A percentile compares a stretch with the other conserved stretches of the same genome.
These are phyloP conservation scores for Campylorhamphus procurvoides DNA, from an alignment of 2,113 vertebrate species.

Conservation along the genomic window DNA sequence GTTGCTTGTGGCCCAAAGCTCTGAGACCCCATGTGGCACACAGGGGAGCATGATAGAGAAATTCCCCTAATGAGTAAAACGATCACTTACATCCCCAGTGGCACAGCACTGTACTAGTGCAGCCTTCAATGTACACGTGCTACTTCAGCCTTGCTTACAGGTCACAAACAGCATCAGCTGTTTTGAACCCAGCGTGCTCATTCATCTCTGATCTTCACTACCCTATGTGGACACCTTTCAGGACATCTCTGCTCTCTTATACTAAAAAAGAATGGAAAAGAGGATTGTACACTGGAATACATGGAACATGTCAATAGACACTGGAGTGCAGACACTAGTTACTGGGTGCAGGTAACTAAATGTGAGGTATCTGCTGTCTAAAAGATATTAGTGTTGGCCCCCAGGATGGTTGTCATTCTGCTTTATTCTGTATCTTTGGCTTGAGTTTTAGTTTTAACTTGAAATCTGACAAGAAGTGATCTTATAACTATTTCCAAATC, in stretches of 20 bases:
- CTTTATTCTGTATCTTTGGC: background rate
- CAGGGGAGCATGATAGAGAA: background rate
- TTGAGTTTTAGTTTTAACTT: background rate
- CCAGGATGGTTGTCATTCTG: background rate
- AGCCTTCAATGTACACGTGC: accelerated
- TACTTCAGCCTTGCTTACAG: background rate
- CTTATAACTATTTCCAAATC: background rate
- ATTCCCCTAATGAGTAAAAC: background rate
- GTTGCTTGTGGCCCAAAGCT: background rate
- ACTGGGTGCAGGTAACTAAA: background rate
- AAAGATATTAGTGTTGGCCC: background rate
- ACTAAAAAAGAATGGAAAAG: background rate
- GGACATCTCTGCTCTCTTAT: background rate
- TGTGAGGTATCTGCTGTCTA: background rate
- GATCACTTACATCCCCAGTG: background rate
- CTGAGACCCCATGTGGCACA: background rate
- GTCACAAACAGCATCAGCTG: background rate
- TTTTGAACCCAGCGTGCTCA: background rate
- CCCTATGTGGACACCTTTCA: accelerated
- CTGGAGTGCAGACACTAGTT: background rate
- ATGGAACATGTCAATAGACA: background rate
- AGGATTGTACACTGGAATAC: background rate
- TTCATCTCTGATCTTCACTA: background rate
- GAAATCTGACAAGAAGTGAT: background rate
- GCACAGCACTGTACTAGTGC: background rate